Evolutionary conservation across 2,797 vertebrate species (phyloP), one percentile per base, ranked within the genome.

Genomic region (Ctenochaetus hawaiiensis): DNA sequence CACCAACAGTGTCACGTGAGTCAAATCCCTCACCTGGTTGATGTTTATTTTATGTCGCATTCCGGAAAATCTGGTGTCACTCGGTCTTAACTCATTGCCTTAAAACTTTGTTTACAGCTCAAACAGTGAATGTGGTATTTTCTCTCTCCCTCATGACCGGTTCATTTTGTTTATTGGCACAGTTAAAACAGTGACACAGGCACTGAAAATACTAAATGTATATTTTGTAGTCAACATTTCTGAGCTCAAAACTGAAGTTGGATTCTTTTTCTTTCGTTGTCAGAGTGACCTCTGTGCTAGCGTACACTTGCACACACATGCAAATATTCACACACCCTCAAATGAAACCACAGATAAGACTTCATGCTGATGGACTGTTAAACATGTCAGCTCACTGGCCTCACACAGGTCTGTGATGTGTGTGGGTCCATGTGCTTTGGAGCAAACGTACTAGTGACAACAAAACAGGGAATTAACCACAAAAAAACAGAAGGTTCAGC

Each of bases 271-370:
- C 30, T 44, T 63, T 44, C 1, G 39, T 37, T 39, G 45, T 10
- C 61, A 60, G 20, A 57, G 23, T 47, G 56, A 47, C 67, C 61
- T 82, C 84, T 63, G 60, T 73, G 66, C 26, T 5, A 67, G 57
- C 1, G 17, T 8, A 47, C 43, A 68, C 69, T 81, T 65, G 61
- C 84, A 52, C 63, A 76, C 82, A 78, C 78, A 85, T 86, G 91
- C 84, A 93, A 92, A 90, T 91, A 85, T 88, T 91, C 91, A 87
- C 89, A 92, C 84, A 75, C 80, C 67, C 79, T 84, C 44, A 72
- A 67, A 63, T 66, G 37, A 81, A 67, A 51, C 16, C 26, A 18
- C 17, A 82, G 87, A 87, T 89, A 88, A 82, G 59, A 26, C 47
- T 26, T 43, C 53, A 43, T 5, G 79, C 61, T 72, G 52, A 75